Evolutionary conservation across 2,888 invertebrate species (phyloP).

Genomic region (Altica lythri): DNA sequence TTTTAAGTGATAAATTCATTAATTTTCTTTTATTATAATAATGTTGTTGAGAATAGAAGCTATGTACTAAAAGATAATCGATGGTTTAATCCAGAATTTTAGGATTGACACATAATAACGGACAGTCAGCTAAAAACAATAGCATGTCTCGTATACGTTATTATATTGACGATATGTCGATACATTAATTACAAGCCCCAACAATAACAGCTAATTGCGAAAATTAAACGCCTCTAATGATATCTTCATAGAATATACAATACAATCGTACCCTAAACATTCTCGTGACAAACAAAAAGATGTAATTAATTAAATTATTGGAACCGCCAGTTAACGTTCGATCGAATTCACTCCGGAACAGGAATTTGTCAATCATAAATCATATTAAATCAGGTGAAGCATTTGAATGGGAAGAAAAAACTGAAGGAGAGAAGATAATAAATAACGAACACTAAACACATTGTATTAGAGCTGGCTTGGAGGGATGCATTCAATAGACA

Average conservation of each 20-base stretch:
- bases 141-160: constrained; percentile 24
- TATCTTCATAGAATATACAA: constrained; percentile 31
- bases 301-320: constrained; percentile 23
- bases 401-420: constrained; percentile 12
- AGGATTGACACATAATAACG: constrained; percentile 34
- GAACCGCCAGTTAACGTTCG: constrained; percentile 1
- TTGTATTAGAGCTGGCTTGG: constrained; percentile 9
- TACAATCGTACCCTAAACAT: constrained; percentile 16
- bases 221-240: constrained; percentile 33
- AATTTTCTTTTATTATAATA: too few relatives aligned
- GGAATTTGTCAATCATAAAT: constrained; percentile 17
- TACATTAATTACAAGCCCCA: constrained; percentile 39
- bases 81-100: constrained; percentile 21
- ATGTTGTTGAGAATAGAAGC: too few relatives aligned
- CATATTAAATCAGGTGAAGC: constrained; percentile 15
- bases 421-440: constrained; percentile 17
- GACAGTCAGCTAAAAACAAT: constrained; percentile 27
- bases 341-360: constrained; percentile 7
- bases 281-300: constrained; percentile 17
- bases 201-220: constrained; percentile 36
- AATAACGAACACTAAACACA: constrained; percentile 23
- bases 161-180: constrained; percentile 38
- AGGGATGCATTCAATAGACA: constrained; percentile 13
- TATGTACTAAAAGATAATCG: too few relatives aligned
- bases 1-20: too few relatives aligned